phyloP scores from a whole-genome alignment of 2,797 vertebrate genomes.

The Rhabdomys pumilio region DNA sequence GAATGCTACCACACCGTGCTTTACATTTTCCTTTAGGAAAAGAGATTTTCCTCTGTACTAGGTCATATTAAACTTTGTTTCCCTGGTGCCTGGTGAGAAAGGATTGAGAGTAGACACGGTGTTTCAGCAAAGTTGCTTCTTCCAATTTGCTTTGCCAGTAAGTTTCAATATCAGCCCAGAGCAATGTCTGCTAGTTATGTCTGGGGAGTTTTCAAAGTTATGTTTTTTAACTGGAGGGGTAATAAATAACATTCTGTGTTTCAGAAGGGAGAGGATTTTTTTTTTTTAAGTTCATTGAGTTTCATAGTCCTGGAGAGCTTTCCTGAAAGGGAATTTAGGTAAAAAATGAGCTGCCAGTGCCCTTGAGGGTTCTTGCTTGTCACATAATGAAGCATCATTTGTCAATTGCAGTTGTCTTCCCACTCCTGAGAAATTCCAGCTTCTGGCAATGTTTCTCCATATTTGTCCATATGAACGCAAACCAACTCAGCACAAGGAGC shows the following conservation, averaged over 20 bases:
- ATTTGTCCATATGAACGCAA: not conserved
- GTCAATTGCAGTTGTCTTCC: slow-evolving; percentile 39
- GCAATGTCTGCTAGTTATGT: slow-evolving; percentile 19
- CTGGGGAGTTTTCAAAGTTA: slow-evolving; percentile 52
- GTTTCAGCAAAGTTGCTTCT: slow-evolving; percentile 10
- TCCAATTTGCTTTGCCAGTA: slow-evolving; percentile 1
- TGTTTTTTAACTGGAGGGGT: slow-evolving; percentile 48
- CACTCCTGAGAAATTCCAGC: slow-evolving; percentile 33
- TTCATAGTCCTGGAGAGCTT: slow-evolving; percentile 49
- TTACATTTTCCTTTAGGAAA: slow-evolving; percentile 58
- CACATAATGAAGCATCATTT: slow-evolving; percentile 67
- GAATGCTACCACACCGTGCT: not conserved
- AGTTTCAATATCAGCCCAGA: slow-evolving; percentile 16
- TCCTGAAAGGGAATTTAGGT: slow-evolving; percentile 67
- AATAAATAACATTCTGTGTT: slow-evolving; percentile 65
- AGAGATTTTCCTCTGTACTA: not conserved
- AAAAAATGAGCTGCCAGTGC: slow-evolving; percentile 75
- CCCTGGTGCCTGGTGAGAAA: not conserved
- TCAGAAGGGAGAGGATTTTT: slow-evolving; percentile 63
- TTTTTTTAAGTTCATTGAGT: slow-evolving; percentile 6
- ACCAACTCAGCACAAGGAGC: not conserved
- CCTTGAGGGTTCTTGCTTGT: slow-evolving; percentile 56
- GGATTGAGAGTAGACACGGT: not conserved
- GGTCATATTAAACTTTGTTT: slow-evolving; percentile 33
- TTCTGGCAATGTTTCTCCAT: not conserved